Percentiles rank a stretch among this genome's conserved stretches.
These are phyloP conservation scores for Hydropsyche tenuis DNA, from an alignment of 1,140 invertebrate genomes.

Conservation along the genomic window DNA sequence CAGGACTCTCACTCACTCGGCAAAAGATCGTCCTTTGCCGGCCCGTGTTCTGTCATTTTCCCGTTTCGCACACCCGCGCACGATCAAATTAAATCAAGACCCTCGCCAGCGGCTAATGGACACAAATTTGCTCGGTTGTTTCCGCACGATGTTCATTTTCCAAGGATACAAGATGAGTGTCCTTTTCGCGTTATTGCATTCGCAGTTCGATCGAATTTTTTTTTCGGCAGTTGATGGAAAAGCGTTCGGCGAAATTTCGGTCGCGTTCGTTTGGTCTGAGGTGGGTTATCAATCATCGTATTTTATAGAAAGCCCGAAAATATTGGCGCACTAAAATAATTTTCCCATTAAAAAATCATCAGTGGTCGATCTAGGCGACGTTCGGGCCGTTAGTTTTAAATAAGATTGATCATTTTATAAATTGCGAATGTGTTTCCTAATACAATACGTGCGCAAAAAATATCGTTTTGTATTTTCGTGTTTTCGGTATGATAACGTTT, in stretches of 20 bases:
- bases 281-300: not conserved
- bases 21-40: not conserved
- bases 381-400: not conserved
- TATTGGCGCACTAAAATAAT: constrained; percentile 5
- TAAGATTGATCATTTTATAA: not conserved
- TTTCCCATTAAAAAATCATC: constrained; percentile 14
- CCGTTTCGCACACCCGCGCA: not conserved
- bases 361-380: not conserved
- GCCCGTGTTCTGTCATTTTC: not conserved
- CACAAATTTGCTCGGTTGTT: not conserved
- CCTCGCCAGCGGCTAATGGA: not conserved
- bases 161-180: too few relatives aligned
- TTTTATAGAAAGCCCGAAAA: not conserved
- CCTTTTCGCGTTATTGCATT: too few relatives aligned
- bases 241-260: too few relatives aligned
- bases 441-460: too few relatives aligned
- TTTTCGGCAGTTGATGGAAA: too few relatives aligned
- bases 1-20: not conserved
- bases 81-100: constrained; percentile 13
- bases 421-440: too few relatives aligned
- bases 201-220: too few relatives aligned
- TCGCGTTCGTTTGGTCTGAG: not conserved
- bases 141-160: not conserved
- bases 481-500: too few relatives aligned
- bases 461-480: too few relatives aligned